Base-by-base conservation (phyloP, 2,113 vertebrate genomes). In the Gobio gobio region DNA sequence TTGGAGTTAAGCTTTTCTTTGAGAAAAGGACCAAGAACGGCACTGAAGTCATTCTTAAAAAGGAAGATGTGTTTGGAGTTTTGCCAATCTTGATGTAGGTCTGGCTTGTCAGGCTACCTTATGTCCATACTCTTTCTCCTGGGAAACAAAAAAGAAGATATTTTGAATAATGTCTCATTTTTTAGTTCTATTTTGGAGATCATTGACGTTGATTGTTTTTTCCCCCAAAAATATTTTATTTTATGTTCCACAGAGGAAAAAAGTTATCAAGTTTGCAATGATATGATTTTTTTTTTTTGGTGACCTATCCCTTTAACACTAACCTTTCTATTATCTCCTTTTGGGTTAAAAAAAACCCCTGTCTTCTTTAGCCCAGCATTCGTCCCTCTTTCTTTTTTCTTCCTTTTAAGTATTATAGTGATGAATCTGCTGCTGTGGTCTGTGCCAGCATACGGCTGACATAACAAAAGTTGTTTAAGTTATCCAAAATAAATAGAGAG, bases 381-480 rank as follows among this genome's bases (percentile, higher is more conserved):
- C 92, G 66, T 84, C 73, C 73, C 20, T 86, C 29, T 78, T 56
- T 87, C 86, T 68, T 36, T 90, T 89, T 58, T 79, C 91, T 89
- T 89, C 83, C 87, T 92, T 90, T 89, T 94, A 93, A 95, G 92
- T 94, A 94, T 94, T 91, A 90, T 93, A 92, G 93, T 93, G 93
- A 95, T 94, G 91, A 93, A 95, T 95, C 90, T 92, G 87, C 92
- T 90, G 78, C 88, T 92, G 89, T 90, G 91, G 88, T 91, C 92
- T 89, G 91, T 92, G 93, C 92, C 92, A 91, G 91, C 91, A 92
- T 87, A 83, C 89, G 93, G 92, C 93, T 87, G 94, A 94, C 93
- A 93, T 93, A 93, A 94, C 93, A 91, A 93, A 92, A 92, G 93
- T 95, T 95, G 94, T 95, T 94, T 95, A 95, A 94, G 86, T 94